Conservation (phyloP, 2,797 vertebrate species). For the Meriones psammophilus region DNA sequence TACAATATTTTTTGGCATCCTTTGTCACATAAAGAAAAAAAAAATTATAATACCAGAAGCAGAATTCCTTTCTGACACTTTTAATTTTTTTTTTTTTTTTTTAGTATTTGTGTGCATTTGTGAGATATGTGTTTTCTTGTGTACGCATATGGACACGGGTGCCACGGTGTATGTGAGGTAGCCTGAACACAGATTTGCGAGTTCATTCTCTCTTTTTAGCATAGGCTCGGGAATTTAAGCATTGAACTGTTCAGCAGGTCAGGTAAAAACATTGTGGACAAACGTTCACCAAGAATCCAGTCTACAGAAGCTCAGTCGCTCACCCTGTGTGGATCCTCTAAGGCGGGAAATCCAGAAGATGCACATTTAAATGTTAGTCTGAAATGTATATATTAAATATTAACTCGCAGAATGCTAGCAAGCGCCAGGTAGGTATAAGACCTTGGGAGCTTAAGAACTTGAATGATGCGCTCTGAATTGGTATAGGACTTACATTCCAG, state of each 20-base stretch:
- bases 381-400: background rate
- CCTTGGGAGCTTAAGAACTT: background rate
- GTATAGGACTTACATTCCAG: background rate
- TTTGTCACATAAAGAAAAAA: background rate
- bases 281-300: background rate
- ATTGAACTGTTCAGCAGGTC: background rate
- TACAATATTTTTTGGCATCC: background rate
- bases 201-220: background rate
- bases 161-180: background rate
- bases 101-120: background rate
- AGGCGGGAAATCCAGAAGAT: background rate
- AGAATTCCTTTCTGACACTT: background rate
- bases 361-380: background rate
- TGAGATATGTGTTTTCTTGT: background rate
- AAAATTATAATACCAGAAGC: slow-evolving; percentile 22
- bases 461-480: no score
- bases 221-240: background rate
- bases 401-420: slow-evolving; percentile 9
- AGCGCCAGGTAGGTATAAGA: background rate
- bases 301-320: background rate
- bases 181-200: background rate
- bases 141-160: background rate
- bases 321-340: background rate
- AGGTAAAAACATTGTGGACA: background rate
- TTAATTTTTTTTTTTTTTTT: background rate